phyloP scores from a whole-genome alignment of 2,888 invertebrate species.

The Orthosia incerta region DNA sequence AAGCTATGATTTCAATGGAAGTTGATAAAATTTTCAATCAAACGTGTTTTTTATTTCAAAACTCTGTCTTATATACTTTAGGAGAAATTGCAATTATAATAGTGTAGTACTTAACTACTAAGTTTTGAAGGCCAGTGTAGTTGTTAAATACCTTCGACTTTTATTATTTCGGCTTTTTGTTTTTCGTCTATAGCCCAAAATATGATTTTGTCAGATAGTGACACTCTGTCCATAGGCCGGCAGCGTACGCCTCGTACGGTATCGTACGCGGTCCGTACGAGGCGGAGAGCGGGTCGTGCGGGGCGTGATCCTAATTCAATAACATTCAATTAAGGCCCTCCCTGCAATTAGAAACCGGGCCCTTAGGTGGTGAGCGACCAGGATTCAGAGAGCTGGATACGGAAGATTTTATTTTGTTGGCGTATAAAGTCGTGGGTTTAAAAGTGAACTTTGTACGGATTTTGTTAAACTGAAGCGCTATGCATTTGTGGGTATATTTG shows the following conservation, averaged over 20 bases:
- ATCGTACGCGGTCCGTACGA: slow-evolving; percentile 31
- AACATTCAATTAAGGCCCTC: slow-evolving; percentile 86
- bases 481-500: slow-evolving; percentile 13
- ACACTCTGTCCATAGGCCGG: too few species aligned
- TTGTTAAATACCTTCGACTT: too few species aligned
- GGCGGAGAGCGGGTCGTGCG: slow-evolving; percentile 65
- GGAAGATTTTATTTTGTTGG: slow-evolving; percentile 27
- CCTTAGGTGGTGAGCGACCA: slow-evolving; percentile 56
- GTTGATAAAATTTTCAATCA: too few species aligned
- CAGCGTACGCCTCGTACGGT: slow-evolving; percentile 23
- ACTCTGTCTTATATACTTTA: too few species aligned
- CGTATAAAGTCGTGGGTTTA: not conserved
- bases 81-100: too few species aligned
- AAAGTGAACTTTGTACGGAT: not conserved
- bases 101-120: too few species aligned
- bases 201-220: too few species aligned
- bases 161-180: too few species aligned
- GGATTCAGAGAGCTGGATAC: slow-evolving; percentile 58
- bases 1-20: too few species aligned
- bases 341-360: slow-evolving; percentile 79
- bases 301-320: slow-evolving; percentile 86
- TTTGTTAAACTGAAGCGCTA: not conserved
- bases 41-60: too few species aligned
- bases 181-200: too few species aligned
- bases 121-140: too few species aligned